Evolutionary conservation across 2,113 vertebrate genomes (phyloP).

Genomic region (Barnardius zonarius): DNA sequence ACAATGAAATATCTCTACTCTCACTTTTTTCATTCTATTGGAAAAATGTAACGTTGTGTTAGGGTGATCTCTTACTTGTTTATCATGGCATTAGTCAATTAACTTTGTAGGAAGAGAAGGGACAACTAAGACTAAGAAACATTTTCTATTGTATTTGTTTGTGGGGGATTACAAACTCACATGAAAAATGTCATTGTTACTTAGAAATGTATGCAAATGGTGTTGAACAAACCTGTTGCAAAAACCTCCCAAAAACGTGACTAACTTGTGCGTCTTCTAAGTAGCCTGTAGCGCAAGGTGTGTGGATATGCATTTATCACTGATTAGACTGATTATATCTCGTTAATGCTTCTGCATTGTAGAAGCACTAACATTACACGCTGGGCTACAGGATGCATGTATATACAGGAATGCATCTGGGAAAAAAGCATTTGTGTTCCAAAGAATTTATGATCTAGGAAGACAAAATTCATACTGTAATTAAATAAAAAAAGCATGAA

Average conservation of each 20-base stretch:
- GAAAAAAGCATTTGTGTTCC: background rate
- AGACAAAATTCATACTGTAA: background rate
- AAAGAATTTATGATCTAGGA: background rate
- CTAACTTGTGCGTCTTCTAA: background rate
- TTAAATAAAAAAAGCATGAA: background rate
- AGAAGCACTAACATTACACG: background rate
- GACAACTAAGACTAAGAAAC: background rate
- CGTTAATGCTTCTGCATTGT: background rate
- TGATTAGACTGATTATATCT: background rate
- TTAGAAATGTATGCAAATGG: background rate
- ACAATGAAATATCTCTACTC: background rate
- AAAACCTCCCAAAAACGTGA: background rate
- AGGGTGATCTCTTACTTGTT: background rate
- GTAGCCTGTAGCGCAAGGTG: background rate
- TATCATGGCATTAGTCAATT: background rate
- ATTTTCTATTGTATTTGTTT: background rate
- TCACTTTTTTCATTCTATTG: background rate
- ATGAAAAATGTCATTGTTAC: background rate
- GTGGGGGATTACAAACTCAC: background rate
- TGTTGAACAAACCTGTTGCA: background rate
- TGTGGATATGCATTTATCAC: background rate
- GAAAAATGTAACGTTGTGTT: background rate
- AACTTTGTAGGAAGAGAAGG: background rate
- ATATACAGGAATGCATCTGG: background rate
- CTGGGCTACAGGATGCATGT: background rate